These are phyloP conservation scores for Callospermophilus lateralis DNA, from an alignment of 2,113 vertebrate genomes.

Conservation along the genomic window DNA sequence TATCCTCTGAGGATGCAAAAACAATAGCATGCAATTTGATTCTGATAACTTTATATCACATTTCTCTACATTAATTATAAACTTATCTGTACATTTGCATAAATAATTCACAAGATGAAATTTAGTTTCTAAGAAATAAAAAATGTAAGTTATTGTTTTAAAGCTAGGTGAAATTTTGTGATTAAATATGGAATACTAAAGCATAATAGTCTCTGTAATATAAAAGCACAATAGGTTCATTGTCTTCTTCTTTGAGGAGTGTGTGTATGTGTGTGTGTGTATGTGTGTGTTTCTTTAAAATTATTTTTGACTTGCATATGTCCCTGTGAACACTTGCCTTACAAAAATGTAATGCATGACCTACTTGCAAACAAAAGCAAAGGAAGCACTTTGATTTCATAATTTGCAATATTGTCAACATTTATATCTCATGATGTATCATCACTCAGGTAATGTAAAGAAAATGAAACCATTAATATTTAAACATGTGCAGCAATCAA, in stretches of 20 bases:
- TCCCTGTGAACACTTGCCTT: constrained; percentile 7
- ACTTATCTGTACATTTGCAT: neutral
- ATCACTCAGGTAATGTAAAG: neutral
- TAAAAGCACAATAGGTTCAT: neutral
- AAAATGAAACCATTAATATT: constrained; percentile 63
- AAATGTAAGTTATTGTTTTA: neutral
- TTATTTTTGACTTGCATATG: neutral
- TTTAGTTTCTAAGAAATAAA: constrained; percentile 10
- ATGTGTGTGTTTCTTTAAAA: neutral
- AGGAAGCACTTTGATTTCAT: neutral
- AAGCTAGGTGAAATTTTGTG: neutral
- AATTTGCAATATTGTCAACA: neutral
- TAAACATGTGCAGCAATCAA: neutral
- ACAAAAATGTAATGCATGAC: neutral
- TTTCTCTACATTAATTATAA: constrained; percentile 8
- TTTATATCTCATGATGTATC: neutral
- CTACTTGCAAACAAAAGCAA: neutral
- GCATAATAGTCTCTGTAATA: neutral
- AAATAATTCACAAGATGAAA: neutral
- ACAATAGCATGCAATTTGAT: neutral
- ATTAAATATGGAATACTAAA: constrained; percentile 12
- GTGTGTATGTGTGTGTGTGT: neutral
- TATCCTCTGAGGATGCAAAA: neutral
- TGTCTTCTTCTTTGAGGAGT: neutral
- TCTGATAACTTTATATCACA: constrained; percentile 36